Percentiles rank a stretch among this genome's conserved stretches.
phyloP scores from a whole-genome alignment of 2,113 vertebrate species.

The Sebastes schlegelii region DNA sequence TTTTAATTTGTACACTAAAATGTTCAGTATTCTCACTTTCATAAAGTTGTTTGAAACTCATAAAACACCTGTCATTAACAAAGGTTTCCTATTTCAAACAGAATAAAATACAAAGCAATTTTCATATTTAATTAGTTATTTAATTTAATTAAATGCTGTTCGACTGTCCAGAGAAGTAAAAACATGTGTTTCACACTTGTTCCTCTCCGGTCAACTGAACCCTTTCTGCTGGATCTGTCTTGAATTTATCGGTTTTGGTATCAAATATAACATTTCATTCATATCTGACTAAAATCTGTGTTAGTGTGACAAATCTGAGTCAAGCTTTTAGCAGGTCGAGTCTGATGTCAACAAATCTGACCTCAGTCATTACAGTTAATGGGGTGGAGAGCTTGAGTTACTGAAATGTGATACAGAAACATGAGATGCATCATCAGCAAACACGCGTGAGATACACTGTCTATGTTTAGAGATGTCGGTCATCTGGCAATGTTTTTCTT shows the following conservation, averaged over 20 bases:
- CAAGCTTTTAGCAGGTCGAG: neutral
- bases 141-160: neutral
- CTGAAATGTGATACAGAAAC: slow-evolving; percentile 35
- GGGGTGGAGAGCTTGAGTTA: neutral
- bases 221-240: neutral
- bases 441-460: neutral
- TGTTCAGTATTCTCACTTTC: neutral
- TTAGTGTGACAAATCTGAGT: neutral
- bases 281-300: neutral
- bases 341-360: neutral
- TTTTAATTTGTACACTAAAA: neutral
- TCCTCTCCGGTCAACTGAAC: neutral
- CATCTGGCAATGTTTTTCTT: neutral
- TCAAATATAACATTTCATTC: neutral
- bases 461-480: neutral
- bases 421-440: slow-evolving; percentile 7
- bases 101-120: no score
- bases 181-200: no score
- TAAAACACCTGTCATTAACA: neutral
- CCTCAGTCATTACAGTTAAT: neutral
- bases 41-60: neutral
- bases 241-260: neutral
- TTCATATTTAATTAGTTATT: neutral
- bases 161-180: no score
- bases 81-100: no score